These are phyloP conservation scores for Paratrypauchen microcephalus DNA, from an alignment of 2,797 vertebrate genomes.

Conservation along the genomic window DNA sequence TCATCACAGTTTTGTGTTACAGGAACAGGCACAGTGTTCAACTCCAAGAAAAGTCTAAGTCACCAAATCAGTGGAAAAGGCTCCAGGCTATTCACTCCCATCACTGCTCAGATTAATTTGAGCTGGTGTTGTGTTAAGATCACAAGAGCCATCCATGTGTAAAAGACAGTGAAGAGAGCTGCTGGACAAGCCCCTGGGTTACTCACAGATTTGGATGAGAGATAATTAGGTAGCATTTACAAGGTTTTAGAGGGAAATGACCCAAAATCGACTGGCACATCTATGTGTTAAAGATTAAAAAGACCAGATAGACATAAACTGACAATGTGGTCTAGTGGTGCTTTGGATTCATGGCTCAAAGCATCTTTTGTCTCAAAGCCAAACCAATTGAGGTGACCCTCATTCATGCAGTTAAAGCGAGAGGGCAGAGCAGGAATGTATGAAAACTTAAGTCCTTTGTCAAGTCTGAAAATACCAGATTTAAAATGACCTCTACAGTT, in stretches of 20 bases:
- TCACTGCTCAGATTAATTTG: constrained; percentile 72
- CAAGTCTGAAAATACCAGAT: constrained; percentile 76
- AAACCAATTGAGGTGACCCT: constrained; percentile 78
- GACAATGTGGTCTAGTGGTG: constrained; percentile 60
- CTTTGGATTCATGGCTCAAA: constrained; percentile 71
- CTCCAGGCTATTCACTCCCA: constrained; percentile 69
- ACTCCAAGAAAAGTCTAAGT: constrained; percentile 74
- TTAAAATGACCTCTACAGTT: constrained; percentile 76
- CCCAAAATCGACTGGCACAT: constrained; percentile 34
- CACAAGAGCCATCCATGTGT: constrained; percentile 62
- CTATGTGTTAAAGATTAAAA: constrained; percentile 43
- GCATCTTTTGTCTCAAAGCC: constrained; percentile 74
- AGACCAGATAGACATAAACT: constrained; percentile 54
- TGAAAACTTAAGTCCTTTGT: constrained; percentile 75
- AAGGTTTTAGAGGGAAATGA: constrained; percentile 36
- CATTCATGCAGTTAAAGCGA: constrained; percentile 75
- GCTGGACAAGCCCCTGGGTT: constrained; percentile 52
- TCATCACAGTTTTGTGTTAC: constrained; percentile 73
- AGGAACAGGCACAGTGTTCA: constrained; percentile 60
- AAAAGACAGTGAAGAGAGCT: constrained; percentile 41
- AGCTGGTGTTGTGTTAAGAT: constrained; percentile 73
- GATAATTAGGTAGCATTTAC: constrained; percentile 56
- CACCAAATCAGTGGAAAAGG: constrained; percentile 74
- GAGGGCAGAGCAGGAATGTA: constrained; percentile 75
- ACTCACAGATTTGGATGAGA: constrained; percentile 44